Evolutionary conservation across 2,797 vertebrate species (phyloP), one percentile per base, ranked within the genome.

Genomic region (Helicolenus hilgendorfi): DNA sequence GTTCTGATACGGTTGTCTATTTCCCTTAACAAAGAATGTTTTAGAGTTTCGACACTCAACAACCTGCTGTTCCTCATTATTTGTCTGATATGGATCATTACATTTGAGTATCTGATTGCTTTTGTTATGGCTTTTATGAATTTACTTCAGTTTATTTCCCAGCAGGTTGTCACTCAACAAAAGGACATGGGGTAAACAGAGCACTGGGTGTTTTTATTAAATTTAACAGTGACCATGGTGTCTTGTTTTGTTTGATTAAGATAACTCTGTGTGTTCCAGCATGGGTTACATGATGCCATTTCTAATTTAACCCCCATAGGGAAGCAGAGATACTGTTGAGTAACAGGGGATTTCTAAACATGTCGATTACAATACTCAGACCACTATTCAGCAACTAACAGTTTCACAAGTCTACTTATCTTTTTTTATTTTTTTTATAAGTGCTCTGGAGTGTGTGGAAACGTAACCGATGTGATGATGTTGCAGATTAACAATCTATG

Each of bases 311-410:
- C 88, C 63, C 64, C 33, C 68, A 83, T 59, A 24, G 73, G 91
- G 93, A 96, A 96, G 83, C 79, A 77, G 41, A 36, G 64, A 75
- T 89, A 60, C 35, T 79, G 68, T 96, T 95, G 73, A 79, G 94
- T 83, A 95, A 96, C 38, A 31, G 65, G 8, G 86, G 24, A 80
- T 95, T 96, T 93, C 90, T 87, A 91, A 89, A 95, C 68, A 1
- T 11, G 68, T 29, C 0, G 0, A 38, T 92, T 92, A 70, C 94
- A 77, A 70, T 78, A 86, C 14, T 67, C 2, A 0, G 8, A 75
- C 83, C 71, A 77, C 27, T 53, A 53, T 94, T 84, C 65, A 82
- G 84, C 83, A 95, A 94, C 94, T 94, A 95, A 96, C 89, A 14
- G 83, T 96, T 94, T 91, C 91, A 83, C 86, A 94, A 93, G 73